A percentile compares a stretch with the other conserved stretches of the same genome.
Evolutionary conservation across 2,797 vertebrate species (phyloP).

Genomic region (Furcifer pardalis): DNA sequence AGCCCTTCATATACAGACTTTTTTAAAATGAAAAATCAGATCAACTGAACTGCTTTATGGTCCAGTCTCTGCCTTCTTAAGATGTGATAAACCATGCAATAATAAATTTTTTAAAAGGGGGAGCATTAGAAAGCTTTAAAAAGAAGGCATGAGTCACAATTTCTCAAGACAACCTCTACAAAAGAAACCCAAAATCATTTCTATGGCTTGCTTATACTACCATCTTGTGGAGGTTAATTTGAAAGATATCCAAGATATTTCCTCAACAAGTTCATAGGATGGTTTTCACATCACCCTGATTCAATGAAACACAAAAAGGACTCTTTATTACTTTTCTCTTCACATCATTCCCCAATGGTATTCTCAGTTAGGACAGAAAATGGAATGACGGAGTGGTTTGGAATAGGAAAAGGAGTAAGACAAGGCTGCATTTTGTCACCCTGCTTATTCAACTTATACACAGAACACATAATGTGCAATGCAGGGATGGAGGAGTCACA

Average conservation of each 20-base stretch:
- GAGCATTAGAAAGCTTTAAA: not conserved
- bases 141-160: too few relatives aligned
- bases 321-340: too few relatives aligned
- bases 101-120: conserved; percentile 39
- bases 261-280: not conserved
- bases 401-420: too few relatives aligned
- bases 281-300: not conserved
- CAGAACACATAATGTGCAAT: too few relatives aligned
- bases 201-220: conserved; percentile 64
- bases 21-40: not conserved
- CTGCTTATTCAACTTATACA: too few relatives aligned
- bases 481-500: too few relatives aligned
- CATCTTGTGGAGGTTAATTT: conserved; percentile 60
- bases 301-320: too few relatives aligned
- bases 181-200: conserved; percentile 1
- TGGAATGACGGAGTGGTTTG: too few relatives aligned
- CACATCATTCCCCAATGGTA: too few relatives aligned
- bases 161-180: not conserved
- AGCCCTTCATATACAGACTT: conserved; percentile 46
- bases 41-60: conserved; percentile 27
- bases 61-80: conserved; percentile 46
- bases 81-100: conserved; percentile 51
- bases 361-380: too few relatives aligned
- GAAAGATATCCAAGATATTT: not conserved
- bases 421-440: too few relatives aligned